Evolutionary conservation across 2,797 vertebrate genomes (phyloP).

Genomic region (Malurus splendens): DNA sequence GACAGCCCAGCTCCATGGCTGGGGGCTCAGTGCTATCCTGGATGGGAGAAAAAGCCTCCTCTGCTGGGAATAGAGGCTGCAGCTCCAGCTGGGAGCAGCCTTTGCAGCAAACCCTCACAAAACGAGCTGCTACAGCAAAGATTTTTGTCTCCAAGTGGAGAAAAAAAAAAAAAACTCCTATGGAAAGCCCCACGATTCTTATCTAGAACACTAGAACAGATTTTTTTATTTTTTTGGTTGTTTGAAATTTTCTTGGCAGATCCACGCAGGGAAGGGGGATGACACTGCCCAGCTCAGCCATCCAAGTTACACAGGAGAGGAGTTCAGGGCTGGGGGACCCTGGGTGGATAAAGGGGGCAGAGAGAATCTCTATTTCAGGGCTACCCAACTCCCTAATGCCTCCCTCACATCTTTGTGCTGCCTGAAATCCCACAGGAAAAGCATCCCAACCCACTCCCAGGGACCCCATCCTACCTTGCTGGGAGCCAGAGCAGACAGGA

Average conservation of each 20-base stretch:
- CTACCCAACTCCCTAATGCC: background rate
- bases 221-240: background rate
- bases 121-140: background rate
- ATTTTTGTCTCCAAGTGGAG: background rate
- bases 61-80: rapidly evolving
- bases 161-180: background rate
- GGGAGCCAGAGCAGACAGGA: background rate
- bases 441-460: background rate
- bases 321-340: background rate
- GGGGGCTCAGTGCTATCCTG: background rate
- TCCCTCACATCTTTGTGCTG: background rate
- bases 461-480: too few relatives aligned
- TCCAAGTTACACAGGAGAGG: background rate
- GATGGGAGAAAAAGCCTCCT: background rate
- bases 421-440: background rate
- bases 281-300: background rate
- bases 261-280: background rate
- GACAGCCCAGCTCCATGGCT: background rate
- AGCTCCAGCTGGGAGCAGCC: background rate
- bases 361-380: background rate
- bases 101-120: background rate
- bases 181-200: background rate
- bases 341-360: rapidly evolving
- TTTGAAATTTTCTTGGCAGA: background rate
- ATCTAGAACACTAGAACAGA: background rate